A percentile compares a stretch with the other conserved stretches of the same genome.
These are phyloP conservation scores for Lepus europaeus DNA, from an alignment of 2,113 vertebrate genomes.

Conservation along the genomic window DNA sequence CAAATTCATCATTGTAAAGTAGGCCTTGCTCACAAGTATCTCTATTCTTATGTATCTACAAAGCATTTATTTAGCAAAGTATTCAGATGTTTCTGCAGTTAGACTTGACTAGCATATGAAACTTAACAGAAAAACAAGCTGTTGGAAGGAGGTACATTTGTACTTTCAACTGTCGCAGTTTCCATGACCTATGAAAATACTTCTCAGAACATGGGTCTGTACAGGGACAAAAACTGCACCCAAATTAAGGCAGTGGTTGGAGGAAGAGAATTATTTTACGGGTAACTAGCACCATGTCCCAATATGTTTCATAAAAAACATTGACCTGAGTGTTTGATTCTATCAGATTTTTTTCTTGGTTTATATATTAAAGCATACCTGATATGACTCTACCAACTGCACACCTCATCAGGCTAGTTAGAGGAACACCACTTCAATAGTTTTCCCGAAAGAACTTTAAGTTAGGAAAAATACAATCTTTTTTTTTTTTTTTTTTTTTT, in stretches of 20 bases:
- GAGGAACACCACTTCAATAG: neutral
- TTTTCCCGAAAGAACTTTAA: neutral
- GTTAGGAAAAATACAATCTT: conserved; percentile 11
- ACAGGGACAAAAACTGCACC: neutral
- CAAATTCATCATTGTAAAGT: neutral
- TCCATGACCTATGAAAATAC: neutral
- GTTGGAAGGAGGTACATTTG: neutral
- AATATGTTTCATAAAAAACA: neutral
- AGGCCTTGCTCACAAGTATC: neutral
- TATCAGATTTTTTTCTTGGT: neutral
- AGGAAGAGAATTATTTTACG: neutral
- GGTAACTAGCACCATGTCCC: neutral
- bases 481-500: too few species aligned
- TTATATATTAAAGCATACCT: neutral
- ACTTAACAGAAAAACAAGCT: neutral
- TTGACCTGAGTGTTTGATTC: neutral
- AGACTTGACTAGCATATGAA: neutral
- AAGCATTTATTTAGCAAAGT: neutral
- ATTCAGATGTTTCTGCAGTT: neutral
- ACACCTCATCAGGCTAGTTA: neutral
- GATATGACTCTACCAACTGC: neutral
- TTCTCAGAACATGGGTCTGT: neutral
- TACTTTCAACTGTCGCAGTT: neutral
- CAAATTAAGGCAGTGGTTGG: neutral
- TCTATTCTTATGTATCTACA: neutral